Conservation (phyloP, 1,140 invertebrate species). For the Nilaparvata lugens region DNA sequence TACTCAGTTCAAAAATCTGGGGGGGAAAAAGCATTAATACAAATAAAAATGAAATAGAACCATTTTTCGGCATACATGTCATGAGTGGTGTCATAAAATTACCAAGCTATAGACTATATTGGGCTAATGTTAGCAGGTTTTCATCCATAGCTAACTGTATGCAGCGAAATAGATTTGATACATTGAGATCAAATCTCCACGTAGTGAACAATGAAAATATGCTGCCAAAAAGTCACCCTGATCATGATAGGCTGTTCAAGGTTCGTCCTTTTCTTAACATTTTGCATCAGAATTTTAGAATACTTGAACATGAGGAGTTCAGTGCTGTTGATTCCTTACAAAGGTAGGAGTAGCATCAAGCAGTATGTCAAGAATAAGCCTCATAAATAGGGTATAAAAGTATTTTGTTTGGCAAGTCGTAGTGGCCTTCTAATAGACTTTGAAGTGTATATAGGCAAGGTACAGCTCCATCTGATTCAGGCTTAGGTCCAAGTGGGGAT, state of each 20-base stretch:
- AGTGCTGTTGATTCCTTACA: slow-evolving; percentile 20
- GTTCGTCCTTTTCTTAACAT: slow-evolving; percentile 1
- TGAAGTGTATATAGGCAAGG: no score
- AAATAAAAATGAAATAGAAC: background rate
- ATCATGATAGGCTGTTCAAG: no score
- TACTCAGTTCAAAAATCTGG: no score
- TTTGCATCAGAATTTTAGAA: slow-evolving; percentile 14
- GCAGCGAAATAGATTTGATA: no score
- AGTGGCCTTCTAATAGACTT: slow-evolving; percentile 10
- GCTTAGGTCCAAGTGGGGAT: slow-evolving; percentile 12
- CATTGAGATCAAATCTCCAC: background rate
- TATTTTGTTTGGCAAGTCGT: no score
- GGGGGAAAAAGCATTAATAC: background rate
- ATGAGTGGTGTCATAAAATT: slow-evolving; percentile 21
- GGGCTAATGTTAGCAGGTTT: background rate
- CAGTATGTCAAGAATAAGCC: no score
- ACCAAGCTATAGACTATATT: no score
- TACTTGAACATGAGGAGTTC: no score
- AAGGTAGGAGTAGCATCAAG: no score
- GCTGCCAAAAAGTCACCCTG: no score
- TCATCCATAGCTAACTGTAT: background rate
- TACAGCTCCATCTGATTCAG: background rate
- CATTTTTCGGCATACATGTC: no score
- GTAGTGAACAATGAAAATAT: background rate
- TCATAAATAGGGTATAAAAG: no score